Percentiles rank a stretch among this genome's conserved stretches.
Evolutionary conservation across 2,113 vertebrate species (phyloP).

Genomic region (Strigops habroptila): DNA sequence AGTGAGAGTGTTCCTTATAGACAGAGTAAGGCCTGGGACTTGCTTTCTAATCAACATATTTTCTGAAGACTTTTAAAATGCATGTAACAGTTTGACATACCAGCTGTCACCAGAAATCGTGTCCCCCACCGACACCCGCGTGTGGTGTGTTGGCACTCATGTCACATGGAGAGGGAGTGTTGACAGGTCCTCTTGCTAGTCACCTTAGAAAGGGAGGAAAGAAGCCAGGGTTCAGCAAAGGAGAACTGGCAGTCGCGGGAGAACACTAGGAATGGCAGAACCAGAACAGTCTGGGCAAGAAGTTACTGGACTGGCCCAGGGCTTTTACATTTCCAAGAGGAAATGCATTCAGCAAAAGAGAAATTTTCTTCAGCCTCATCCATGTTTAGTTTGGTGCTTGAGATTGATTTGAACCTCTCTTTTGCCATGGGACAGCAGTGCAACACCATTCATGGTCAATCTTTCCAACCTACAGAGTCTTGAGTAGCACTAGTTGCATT

Average conservation of each 20-base stretch:
- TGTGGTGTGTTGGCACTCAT: not conserved
- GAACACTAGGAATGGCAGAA: not conserved
- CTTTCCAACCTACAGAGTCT: not conserved
- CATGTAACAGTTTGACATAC: slow-evolving; percentile 36
- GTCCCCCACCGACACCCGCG: not conserved
- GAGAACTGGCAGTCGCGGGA: not conserved
- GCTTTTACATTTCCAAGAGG: not conserved
- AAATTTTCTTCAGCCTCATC: not conserved
- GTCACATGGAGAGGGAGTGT: not conserved
- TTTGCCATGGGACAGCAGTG: rapidly evolving
- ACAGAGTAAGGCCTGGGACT: not conserved
- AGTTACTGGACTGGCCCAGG: not conserved
- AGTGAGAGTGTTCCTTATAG: not conserved
- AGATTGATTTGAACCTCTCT: not conserved
- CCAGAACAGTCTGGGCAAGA: not conserved
- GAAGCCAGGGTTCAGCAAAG: not conserved
- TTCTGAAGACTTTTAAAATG: slow-evolving; percentile 37
- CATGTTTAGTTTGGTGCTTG: not conserved
- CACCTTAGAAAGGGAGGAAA: not conserved
- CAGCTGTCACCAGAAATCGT: slow-evolving; percentile 40
- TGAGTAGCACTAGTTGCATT: not conserved
- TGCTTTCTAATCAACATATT: slow-evolving; percentile 21
- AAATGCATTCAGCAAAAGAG: not conserved
- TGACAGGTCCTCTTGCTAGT: slow-evolving; percentile 31
- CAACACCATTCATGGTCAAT: not conserved